Conservation (phyloP, 2,888 invertebrate species). For the Molanna angustata region DNA sequence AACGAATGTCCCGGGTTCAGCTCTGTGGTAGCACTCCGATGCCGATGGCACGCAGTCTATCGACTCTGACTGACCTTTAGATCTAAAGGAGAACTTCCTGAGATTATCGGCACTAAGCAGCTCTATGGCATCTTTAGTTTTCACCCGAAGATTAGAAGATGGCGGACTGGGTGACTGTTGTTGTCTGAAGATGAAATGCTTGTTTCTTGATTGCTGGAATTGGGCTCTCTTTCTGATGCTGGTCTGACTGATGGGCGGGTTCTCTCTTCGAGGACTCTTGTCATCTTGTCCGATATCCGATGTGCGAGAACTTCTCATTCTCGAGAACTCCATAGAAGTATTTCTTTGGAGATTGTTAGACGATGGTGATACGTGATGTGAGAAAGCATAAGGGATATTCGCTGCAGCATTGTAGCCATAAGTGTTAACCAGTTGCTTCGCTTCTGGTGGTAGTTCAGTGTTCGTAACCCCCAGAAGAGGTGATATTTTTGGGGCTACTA, state of each 20-base stretch:
- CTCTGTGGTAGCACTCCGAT: not conserved
- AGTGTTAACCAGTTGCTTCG: slow-evolving; percentile 36
- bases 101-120: slow-evolving; percentile 31
- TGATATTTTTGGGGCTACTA: slow-evolving; percentile 47
- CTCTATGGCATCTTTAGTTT: slow-evolving; percentile 29
- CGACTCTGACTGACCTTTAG: slow-evolving; percentile 30
- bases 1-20: slow-evolving; percentile 3
- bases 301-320: slow-evolving; percentile 34
- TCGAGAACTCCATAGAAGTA: slow-evolving; percentile 11
- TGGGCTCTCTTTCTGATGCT: slow-evolving; percentile 41
- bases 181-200: slow-evolving; percentile 26
- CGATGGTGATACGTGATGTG: slow-evolving; percentile 40
- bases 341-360: slow-evolving; percentile 3
- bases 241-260: slow-evolving; percentile 35
- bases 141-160: slow-evolving; percentile 22
- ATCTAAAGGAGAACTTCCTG: slow-evolving; percentile 26
- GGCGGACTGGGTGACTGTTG: slow-evolving; percentile 34
- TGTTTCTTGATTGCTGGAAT: slow-evolving; percentile 32
- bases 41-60: slow-evolving; percentile 12
- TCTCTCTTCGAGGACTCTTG: slow-evolving; percentile 27
- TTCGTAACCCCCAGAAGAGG: slow-evolving; percentile 42
- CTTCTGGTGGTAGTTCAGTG: slow-evolving; percentile 46
- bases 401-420: slow-evolving; percentile 51
- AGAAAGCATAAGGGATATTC: slow-evolving; percentile 52
- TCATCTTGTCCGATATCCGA: slow-evolving; percentile 11